Conservation (phyloP, 2,797 vertebrate genomes). For the Esox lucius region DNA sequence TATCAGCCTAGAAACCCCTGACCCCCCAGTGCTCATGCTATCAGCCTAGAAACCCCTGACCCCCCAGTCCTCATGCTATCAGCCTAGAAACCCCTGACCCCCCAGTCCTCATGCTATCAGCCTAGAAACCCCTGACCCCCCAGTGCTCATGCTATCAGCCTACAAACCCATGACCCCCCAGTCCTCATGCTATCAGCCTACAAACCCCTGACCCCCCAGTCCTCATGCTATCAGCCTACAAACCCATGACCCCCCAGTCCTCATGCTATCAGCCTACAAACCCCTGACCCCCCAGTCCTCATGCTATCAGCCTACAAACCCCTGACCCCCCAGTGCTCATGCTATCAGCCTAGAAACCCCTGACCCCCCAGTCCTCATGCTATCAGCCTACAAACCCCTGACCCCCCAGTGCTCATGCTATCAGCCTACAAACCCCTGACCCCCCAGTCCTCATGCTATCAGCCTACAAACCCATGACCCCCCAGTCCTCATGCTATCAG, state of each 20-base stretch:
- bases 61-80: constrained; percentile 83
- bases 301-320: constrained; percentile 81
- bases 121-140: constrained; percentile 77
- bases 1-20: constrained; percentile 81
- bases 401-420: constrained; percentile 81
- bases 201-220: constrained; percentile 79
- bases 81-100: constrained; percentile 78
- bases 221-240: constrained; percentile 81
- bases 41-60: constrained; percentile 81
- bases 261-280: constrained; percentile 81
- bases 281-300: constrained; percentile 79
- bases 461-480: constrained; percentile 78
- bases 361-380: constrained; percentile 80
- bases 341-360: constrained; percentile 81
- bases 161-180: constrained; percentile 76
- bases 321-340: constrained; percentile 79
- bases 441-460: constrained; percentile 83
- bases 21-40: constrained; percentile 81
- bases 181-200: constrained; percentile 82
- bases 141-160: constrained; percentile 83
- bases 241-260: constrained; percentile 80
- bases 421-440: constrained; percentile 81
- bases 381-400: constrained; percentile 81
- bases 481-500: constrained; percentile 82
- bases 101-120: constrained; percentile 82